These are phyloP conservation scores for Drosophila sucinea DNA, from an alignment of 1,140 invertebrate species.

Conservation along the genomic window DNA sequence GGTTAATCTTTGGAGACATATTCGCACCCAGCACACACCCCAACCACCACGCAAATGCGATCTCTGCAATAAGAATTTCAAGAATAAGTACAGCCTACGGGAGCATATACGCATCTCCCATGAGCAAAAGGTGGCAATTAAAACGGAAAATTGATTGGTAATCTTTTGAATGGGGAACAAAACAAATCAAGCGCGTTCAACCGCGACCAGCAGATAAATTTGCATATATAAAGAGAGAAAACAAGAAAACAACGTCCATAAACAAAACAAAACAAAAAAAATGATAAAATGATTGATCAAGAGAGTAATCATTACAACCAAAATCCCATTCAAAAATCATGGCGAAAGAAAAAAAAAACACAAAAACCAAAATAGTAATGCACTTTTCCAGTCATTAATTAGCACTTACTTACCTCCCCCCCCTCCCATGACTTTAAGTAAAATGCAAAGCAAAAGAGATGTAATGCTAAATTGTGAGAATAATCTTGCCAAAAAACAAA, in stretches of 20 bases:
- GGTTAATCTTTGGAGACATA: slow-evolving; percentile 83
- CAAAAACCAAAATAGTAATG: slow-evolving; percentile 16
- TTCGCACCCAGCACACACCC: slow-evolving; percentile 83
- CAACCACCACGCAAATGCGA: slow-evolving; percentile 83
- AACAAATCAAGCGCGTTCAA: neutral
- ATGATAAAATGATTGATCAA: neutral
- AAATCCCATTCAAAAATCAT: neutral
- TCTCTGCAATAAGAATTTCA: slow-evolving; percentile 83
- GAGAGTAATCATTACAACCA: neutral
- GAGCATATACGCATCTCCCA: slow-evolving; percentile 83
- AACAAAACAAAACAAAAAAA: neutral
- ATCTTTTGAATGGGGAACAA: slow-evolving; percentile 32
- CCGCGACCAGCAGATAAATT: neutral
- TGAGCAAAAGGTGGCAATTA: slow-evolving; percentile 77
- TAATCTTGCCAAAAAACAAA: neutral
- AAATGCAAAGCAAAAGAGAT: neutral
- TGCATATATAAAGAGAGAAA: neutral
- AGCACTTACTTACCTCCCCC: neutral
- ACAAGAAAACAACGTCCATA: slow-evolving; percentile 3
- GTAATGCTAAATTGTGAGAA: too few species aligned
- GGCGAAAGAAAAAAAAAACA: neutral
- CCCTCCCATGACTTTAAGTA: neutral
- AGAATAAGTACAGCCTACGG: slow-evolving; percentile 82
- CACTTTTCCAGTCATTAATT: slow-evolving; percentile 10
- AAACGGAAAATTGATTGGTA: slow-evolving; percentile 78